phyloP scores from a whole-genome alignment of 1,140 invertebrate genomes.

The Hypothenemus hampei region DNA sequence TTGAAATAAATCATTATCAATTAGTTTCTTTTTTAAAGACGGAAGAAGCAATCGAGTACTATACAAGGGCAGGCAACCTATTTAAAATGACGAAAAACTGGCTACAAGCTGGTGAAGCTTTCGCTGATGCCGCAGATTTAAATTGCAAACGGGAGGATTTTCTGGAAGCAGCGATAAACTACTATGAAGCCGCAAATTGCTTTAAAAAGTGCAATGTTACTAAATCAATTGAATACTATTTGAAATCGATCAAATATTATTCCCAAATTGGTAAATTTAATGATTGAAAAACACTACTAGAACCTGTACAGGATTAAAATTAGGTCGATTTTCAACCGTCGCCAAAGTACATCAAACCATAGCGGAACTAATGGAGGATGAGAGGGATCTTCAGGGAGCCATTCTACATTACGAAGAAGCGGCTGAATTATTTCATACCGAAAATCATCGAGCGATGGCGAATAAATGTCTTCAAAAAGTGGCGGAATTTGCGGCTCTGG shows the following conservation, averaged over 20 bases:
- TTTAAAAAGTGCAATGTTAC: conserved; percentile 90
- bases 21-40: too few relatives aligned
- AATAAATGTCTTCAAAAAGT: conserved; percentile 98
- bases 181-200: conserved; percentile 92
- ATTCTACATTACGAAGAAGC: conserved; percentile 94
- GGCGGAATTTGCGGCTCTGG: conserved; percentile 90
- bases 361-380: conserved; percentile 94
- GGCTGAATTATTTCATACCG: conserved; percentile 87
- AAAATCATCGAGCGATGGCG: conserved; percentile 85
- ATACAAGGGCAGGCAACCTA: conserved; percentile 90
- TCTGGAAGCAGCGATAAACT: conserved; percentile 90
- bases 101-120: conserved; percentile 88
- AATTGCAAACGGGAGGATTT: conserved; percentile 78
- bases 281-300: conserved; percentile 1
- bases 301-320: background rate
- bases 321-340: conserved; percentile 84
- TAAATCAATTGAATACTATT: conserved; percentile 83
- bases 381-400: conserved; percentile 82
- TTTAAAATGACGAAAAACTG: conserved; percentile 99
- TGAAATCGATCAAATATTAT: conserved; percentile 95
- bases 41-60: conserved; percentile 93
- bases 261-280: conserved; percentile 81
- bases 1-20: too few relatives aligned
- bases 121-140: conserved; percentile 83
- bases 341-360: conserved; percentile 96